phyloP scores from a whole-genome alignment of 1,140 invertebrate species.

The Musca vetustissima region DNA sequence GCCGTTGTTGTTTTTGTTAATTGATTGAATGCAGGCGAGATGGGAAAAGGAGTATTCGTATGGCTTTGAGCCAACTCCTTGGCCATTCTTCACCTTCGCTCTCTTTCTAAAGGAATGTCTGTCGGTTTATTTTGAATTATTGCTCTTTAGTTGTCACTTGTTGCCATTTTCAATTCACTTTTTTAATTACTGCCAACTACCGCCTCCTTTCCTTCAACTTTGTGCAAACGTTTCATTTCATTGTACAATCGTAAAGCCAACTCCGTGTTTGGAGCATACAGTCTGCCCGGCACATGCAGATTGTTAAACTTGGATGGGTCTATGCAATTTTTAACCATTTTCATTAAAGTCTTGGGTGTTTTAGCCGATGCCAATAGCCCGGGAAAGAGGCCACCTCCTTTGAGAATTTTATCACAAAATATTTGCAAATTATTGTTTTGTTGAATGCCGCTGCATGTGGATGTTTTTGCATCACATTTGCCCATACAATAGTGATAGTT shows the following conservation, averaged over 20 bases:
- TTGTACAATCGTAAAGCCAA: constrained; percentile 44
- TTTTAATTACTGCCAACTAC: no score
- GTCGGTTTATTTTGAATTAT: not conserved
- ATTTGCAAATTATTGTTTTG: constrained; percentile 53
- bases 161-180: not conserved
- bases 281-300: constrained; percentile 39
- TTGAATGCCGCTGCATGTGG: constrained; percentile 41
- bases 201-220: not conserved
- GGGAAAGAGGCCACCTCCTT: constrained; percentile 42
- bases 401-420: constrained; percentile 44
- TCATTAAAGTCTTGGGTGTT: constrained; percentile 34
- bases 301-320: constrained; percentile 37
- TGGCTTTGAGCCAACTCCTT: no score
- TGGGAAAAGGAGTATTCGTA: no score
- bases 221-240: constrained; percentile 45
- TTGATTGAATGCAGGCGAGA: no score
- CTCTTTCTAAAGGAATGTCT: no score
- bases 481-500: constrained; percentile 45
- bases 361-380: constrained; percentile 38
- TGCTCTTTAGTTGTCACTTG: not conserved
- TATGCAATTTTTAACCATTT: constrained; percentile 42
- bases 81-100: no score
- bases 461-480: constrained; percentile 37
- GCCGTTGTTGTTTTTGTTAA: no score
- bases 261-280: constrained; percentile 41